Evolutionary conservation across 2,113 vertebrate species (phyloP).

Genomic region (Phalacrocorax pelagicus): DNA sequence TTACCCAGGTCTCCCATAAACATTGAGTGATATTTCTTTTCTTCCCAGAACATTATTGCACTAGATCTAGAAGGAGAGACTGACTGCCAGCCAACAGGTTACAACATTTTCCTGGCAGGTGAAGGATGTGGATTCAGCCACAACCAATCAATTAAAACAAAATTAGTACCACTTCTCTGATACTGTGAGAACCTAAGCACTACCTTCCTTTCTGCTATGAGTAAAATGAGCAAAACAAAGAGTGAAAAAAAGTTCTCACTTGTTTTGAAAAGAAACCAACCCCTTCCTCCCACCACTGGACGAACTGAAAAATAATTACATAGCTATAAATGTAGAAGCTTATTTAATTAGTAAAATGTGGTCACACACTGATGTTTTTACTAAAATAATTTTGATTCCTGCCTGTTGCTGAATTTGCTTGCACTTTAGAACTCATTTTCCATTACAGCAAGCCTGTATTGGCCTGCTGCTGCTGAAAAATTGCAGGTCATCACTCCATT

Average conservation of each 20-base stretch:
- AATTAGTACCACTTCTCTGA: not conserved
- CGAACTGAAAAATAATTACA: not conserved
- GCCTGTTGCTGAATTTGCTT: not conserved
- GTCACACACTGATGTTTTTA: not conserved
- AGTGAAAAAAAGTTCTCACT: not conserved
- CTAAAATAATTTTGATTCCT: not conserved
- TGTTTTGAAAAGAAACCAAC: not conserved
- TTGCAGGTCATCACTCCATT: slow-evolving; percentile 50
- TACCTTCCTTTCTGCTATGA: not conserved
- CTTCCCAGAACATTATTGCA: not conserved
- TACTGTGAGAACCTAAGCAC: not conserved
- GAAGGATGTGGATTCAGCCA: not conserved
- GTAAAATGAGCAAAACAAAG: not conserved
- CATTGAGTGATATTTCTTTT: not conserved
- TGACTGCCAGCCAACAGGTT: not conserved
- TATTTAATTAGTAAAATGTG: not conserved
- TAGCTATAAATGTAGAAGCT: not conserved
- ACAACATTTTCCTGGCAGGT: not conserved
- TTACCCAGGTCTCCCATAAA: not conserved
- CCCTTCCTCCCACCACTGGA: not conserved
- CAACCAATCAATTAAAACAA: not conserved
- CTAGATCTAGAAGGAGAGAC: not conserved
- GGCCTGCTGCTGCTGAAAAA: slow-evolving; percentile 49
- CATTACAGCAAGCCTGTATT: not conserved
- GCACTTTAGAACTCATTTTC: slow-evolving; percentile 7